Evolutionary conservation across 2,888 invertebrate genomes (phyloP).

Genomic region (Coelogynopora nodosa): DNA sequence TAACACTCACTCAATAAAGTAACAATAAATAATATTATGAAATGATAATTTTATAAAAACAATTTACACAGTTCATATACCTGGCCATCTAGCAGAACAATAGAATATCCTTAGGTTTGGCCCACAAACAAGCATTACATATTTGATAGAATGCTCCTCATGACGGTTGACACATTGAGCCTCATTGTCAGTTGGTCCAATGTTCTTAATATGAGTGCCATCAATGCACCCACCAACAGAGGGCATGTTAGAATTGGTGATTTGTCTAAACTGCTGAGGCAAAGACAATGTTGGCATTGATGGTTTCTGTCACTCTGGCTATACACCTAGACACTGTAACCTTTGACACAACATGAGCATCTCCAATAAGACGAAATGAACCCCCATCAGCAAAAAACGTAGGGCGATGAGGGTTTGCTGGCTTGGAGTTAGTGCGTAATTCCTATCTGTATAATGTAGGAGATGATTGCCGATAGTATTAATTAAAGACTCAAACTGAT

Average conservation of each 20-base stretch:
- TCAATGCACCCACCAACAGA: neutral
- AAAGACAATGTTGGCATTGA: neutral
- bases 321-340: neutral
- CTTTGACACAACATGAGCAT: conserved; percentile 17
- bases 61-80: no score
- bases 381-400: conserved; percentile 9
- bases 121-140: conserved; percentile 41
- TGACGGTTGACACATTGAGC: conserved; percentile 43
- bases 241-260: neutral
- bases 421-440: neutral
- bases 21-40: no score
- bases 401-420: neutral
- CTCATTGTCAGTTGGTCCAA: conserved; percentile 37
- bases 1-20: no score
- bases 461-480: neutral
- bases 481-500: neutral
- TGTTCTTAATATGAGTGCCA: conserved; percentile 42
- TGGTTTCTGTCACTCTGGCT: neutral
- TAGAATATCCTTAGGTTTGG: conserved; percentile 15
- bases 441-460: neutral
- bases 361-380: neutral
- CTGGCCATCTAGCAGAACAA: conserved; percentile 39
- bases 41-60: no score
- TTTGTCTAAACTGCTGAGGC: no score
- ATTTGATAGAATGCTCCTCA: neutral